Percentiles rank a stretch among this genome's conserved stretches.
Conservation (phyloP, 2,797 vertebrate genomes). For the Myotis planiceps region DNA sequence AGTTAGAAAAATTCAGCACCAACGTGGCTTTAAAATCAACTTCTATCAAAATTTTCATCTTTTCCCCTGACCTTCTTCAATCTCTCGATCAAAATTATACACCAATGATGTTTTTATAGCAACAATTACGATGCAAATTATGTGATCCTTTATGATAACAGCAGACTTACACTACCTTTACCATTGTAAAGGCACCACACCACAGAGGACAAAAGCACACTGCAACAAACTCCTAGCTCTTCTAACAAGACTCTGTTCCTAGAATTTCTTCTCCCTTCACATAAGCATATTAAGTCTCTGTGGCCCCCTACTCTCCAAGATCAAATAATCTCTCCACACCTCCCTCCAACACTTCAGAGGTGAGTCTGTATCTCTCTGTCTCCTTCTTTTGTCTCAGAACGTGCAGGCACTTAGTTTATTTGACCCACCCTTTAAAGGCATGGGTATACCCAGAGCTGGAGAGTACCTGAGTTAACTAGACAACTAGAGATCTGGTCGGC, state of each 20-base stretch:
- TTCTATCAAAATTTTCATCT: neutral
- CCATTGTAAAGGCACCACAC: neutral
- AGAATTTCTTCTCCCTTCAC: neutral
- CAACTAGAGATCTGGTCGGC: neutral
- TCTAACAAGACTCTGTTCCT: neutral
- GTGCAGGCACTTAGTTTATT: slow-evolving; percentile 14
- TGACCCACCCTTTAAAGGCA: neutral
- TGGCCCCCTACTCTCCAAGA: neutral
- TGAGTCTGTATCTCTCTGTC: neutral
- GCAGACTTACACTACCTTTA: neutral
- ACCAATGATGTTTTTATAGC: neutral
- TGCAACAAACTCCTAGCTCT: neutral
- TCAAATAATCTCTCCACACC: neutral
- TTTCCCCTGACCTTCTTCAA: neutral
- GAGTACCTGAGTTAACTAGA: neutral
- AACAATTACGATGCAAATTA: neutral
- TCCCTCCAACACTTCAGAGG: neutral
- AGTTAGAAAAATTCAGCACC: neutral
- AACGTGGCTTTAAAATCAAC: slow-evolving; percentile 25
- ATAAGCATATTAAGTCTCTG: neutral
- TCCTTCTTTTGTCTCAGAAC: slow-evolving; percentile 62
- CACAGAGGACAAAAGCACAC: slow-evolving; percentile 49
- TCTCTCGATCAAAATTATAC: neutral
- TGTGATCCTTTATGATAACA: neutral
- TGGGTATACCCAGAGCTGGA: neutral